phyloP scores from a whole-genome alignment of 2,888 invertebrate genomes.

The Maniola hyperantus region DNA sequence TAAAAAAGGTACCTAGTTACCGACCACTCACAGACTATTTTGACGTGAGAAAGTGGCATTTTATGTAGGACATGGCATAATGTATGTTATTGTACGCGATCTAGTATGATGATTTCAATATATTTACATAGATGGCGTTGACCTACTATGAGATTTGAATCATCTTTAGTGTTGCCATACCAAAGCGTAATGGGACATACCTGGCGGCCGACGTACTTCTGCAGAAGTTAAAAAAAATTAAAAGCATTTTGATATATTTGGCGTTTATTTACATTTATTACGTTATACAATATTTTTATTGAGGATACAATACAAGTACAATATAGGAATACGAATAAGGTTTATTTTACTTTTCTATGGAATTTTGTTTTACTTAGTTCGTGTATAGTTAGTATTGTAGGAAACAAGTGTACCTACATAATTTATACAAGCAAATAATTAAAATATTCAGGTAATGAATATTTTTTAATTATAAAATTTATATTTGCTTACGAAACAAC shows the following conservation, averaged over 20 bases:
- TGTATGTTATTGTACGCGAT: not conserved
- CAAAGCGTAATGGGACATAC: too few relatives aligned
- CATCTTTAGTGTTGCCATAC: not conserved
- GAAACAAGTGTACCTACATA: too few relatives aligned
- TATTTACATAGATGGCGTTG: slow-evolving; percentile 21
- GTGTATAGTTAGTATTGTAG: not conserved
- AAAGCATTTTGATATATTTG: slow-evolving; percentile 29
- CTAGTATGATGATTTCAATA: not conserved
- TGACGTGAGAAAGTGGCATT: slow-evolving; percentile 2
- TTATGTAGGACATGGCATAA: too few relatives aligned
- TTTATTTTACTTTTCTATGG: not conserved
- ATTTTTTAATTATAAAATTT: too few relatives aligned
- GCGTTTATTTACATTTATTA: slow-evolving; percentile 37
- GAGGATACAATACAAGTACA: slow-evolving; percentile 17
- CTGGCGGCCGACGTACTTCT: not conserved
- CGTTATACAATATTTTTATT: slow-evolving; percentile 20
- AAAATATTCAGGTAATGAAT: too few relatives aligned
- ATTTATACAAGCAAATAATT: not conserved
- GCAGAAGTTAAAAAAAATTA: not conserved
- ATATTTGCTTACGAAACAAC: not conserved
- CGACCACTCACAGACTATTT: not conserved
- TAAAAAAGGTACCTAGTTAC: too few relatives aligned
- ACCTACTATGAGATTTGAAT: too few relatives aligned
- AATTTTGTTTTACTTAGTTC: not conserved
- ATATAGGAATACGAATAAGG: not conserved